phyloP scores from a whole-genome alignment of 2,888 invertebrate genomes.

The Coecobrya sp. region DNA sequence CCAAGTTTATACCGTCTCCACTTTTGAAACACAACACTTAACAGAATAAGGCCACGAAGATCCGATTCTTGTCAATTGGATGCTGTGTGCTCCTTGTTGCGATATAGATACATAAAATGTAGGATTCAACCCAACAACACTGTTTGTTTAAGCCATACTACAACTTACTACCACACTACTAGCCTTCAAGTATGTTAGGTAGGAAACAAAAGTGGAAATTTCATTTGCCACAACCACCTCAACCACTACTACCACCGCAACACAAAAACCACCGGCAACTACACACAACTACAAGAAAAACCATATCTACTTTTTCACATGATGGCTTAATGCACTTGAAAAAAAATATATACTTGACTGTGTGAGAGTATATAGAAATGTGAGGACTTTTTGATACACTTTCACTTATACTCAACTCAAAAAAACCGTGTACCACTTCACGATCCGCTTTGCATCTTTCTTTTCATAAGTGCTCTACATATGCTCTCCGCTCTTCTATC shows the following conservation, averaged over 20 bases:
- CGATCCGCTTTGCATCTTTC: neutral
- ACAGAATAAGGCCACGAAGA: conserved; percentile 70
- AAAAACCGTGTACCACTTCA: neutral
- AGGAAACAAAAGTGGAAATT: conserved; percentile 63
- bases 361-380: too few species aligned
- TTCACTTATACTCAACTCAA: conserved; percentile 32
- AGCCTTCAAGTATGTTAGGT: neutral
- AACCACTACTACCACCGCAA: neutral
- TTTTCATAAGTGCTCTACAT: neutral
- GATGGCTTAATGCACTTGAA: neutral
- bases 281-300: conserved; percentile 5
- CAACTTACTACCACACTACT: neutral
- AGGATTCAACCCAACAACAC: conserved; percentile 5
- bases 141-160: conserved; percentile 61
- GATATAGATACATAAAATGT: too few species aligned
- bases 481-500: neutral
- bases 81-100: neutral
- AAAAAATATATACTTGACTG: neutral
- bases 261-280: conserved; percentile 9
- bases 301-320: neutral
- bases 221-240: conserved; percentile 41
- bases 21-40: conserved; percentile 67
- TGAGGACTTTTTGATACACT: neutral
- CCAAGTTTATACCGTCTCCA: neutral
- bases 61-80: conserved; percentile 78